Base-by-base conservation (phyloP, 1,140 invertebrate species). In the Drosophila kanapiae region DNA sequence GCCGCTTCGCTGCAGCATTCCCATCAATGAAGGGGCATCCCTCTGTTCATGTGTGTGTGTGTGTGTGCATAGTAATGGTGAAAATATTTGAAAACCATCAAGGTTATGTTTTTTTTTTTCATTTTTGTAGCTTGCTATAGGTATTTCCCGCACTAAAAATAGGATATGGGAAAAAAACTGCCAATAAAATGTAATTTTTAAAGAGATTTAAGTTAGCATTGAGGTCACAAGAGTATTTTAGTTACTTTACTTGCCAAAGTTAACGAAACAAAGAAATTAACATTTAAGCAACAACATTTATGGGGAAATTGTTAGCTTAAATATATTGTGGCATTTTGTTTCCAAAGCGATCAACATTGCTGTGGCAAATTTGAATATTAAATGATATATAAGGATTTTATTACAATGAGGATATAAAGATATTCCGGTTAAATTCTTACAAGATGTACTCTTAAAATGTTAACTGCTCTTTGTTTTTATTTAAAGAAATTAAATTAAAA, bases 11-110 rank as follows among this genome's bases (percentile, higher is more conserved):
- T 56, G 42, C 42, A n/a, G 16, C 35, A 49, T 14, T 42, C 42
- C 35, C 51, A 40, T 57, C 68, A 71, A 54, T 53, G 38, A 1
- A 6, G 47, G 48, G 27, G 33, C 14, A 13, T 47, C 31, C 54
- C 53, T 14, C n/a, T 31, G 1, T 31, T 31, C 11, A 1, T 51
- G 2, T 10, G 31, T 7, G 27, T 10, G 42, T 35, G 27, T 18
- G 31, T 33, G 59, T 31, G n/a, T 29, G 27, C 35, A 72, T 31
- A 60, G 16, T 58, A 27, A 18, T 51, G 67, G 37, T 14, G 11
- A 38, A 31, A 45, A 23, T 35, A 60, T 56, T 56, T n/a, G 53
- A 11, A 13, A 37, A 37, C 33, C 33, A 37, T 37, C 51, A 54
- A 54, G 18, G 53, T n/a, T 54, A 4, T 7, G 4, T 6, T 3